Evolutionary conservation across 2,888 invertebrate species (phyloP), one percentile per base, ranked within the genome.

Genomic region (Hirudinaria manillensis): DNA sequence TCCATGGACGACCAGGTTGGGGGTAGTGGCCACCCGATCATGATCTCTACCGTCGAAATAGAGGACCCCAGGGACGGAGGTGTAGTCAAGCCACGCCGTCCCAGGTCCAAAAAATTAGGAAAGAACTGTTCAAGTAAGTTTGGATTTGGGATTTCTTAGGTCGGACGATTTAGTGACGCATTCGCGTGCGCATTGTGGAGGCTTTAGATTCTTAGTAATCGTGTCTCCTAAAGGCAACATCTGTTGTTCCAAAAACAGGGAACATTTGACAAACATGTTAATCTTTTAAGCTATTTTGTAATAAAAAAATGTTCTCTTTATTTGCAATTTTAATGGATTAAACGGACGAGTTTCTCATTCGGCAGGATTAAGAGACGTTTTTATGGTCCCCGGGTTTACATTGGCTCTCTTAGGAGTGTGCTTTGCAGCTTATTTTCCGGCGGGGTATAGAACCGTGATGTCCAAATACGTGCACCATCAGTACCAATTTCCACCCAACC

Each of bases 341-440:
- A 38, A 38, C 38, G 10, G 10, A 4, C 16, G 45, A 45, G 45
- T 7, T 45, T 45, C 45, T 45, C 45, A 7, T 45, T 45, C 13
- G 38, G 32, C 61, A 75, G 75, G 45, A n/a, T 56, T 71, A 6
- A 61, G 53, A 21, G 66, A 72, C 29, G 51, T 75, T 6, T 66
- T 75, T 36, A 29, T 29, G 29, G 51, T 53, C 32, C 75, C 75
- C 32, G 38, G 70, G 29, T 75, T 70, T 45, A 34, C 61, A 27
- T 51, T 71, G 32, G 61, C 55, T 19, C 29, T 77, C 24, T 6
- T 73, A 4, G 72, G 68, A 7, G 61, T 72, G 10, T 68, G 72
- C 32, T 53, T 77, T 29, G 32, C 73, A 24, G 72, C 77, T 27
- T 77, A 77, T 36, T 71, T 67, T 34, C 75, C 72, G 2, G 75